These are phyloP conservation scores for Eumeta japonica DNA, from an alignment of 1,140 invertebrate genomes.

Conservation along the genomic window DNA sequence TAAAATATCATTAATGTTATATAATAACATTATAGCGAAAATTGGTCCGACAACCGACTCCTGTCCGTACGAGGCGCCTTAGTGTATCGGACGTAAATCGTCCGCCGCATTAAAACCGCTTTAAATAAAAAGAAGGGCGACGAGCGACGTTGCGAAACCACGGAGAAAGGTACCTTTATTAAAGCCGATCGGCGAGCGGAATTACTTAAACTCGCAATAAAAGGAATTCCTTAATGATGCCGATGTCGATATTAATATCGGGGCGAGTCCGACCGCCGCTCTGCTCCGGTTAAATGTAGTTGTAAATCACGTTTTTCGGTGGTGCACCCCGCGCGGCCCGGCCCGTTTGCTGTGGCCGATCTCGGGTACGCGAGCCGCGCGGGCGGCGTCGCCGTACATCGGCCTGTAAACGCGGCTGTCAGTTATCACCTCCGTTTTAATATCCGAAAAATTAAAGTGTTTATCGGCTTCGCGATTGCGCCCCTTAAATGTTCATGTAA, in stretches of 20 bases:
- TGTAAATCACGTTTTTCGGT: conserved; percentile 50
- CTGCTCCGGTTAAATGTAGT: conserved; percentile 45
- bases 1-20: no score
- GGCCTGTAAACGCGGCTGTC: no score
- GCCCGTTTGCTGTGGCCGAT: conserved; percentile 11
- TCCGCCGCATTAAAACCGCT: conserved; percentile 24
- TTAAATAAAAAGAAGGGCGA: conserved; percentile 48
- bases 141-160: conserved; percentile 45
- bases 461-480: no score
- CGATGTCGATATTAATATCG: conserved; percentile 50
- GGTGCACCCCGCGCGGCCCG: conserved; percentile 9
- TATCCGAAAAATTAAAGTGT: no score
- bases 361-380: no score
- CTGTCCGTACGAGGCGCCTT: no score
- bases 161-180: conserved; percentile 52
- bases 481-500: no score
- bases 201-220: conserved; percentile 56
- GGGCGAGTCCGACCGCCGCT: conserved; percentile 32
- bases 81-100: conserved; percentile 20
- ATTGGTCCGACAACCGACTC: no score
- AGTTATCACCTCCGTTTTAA: no score
- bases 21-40: no score
- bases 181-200: conserved; percentile 44
- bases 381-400: no score
- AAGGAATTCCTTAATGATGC: conserved; percentile 56